Conservation (phyloP, 1,140 invertebrate genomes). For the Bombus huntii region DNA sequence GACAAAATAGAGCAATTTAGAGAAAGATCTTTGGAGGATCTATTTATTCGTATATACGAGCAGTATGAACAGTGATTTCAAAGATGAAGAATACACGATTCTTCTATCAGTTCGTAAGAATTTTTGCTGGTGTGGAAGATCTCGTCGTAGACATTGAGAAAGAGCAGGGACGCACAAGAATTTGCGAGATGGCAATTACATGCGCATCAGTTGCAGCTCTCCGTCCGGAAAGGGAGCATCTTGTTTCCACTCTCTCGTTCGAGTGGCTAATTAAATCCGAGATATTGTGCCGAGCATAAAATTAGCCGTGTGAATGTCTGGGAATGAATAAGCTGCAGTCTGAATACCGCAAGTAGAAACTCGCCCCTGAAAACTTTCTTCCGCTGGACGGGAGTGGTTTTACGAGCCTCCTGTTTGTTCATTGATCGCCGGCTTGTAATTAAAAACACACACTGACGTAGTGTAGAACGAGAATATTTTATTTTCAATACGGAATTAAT, state of each 20-base stretch:
- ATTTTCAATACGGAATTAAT: background rate
- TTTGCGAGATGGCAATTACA: conserved; percentile 22
- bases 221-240: conserved; percentile 36
- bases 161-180: background rate
- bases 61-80: too few species aligned
- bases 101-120: background rate
- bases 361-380: conserved; percentile 42
- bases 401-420: conserved; percentile 13
- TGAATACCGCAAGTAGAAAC: conserved; percentile 43
- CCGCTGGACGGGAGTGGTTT: background rate
- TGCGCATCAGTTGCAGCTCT: conserved; percentile 49
- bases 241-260: conserved; percentile 64
- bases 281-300: conserved; percentile 67
- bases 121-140: background rate
- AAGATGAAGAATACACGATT: background rate
- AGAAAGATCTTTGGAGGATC: background rate
- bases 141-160: background rate
- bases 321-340: conserved; percentile 61
- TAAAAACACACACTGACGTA: background rate
- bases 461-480: background rate
- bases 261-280: conserved; percentile 64
- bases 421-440: conserved; percentile 51
- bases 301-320: conserved; percentile 59
- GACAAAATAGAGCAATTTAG: background rate
- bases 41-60: too few species aligned